Percentiles rank a stretch among this genome's conserved stretches.
These are phyloP conservation scores for Leptura quadrifasciata DNA, from an alignment of 2,888 invertebrate genomes.

Conservation along the genomic window DNA sequence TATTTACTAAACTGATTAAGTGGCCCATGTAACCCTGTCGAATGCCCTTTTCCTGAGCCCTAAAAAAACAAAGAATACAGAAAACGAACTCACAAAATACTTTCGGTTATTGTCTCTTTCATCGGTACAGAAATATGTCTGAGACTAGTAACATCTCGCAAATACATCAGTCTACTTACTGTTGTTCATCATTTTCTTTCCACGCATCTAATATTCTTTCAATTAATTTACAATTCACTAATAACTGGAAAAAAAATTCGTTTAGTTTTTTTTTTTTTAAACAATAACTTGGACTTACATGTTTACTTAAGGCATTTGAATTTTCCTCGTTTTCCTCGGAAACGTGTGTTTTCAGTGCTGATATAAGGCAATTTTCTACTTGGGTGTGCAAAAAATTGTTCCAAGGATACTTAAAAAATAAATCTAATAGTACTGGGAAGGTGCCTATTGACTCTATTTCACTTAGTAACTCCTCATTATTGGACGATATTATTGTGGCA, in stretches of 20 bases:
- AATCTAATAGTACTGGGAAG: conserved; percentile 82
- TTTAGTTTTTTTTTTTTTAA: background rate
- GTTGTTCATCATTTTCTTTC: conserved; percentile 85
- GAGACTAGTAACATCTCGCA: background rate
- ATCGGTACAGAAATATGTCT: background rate
- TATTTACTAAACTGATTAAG: conserved; percentile 78
- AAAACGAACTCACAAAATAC: background rate
- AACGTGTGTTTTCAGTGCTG: conserved; percentile 77
- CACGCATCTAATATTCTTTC: conserved; percentile 88
- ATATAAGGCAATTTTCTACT: conserved; percentile 86
- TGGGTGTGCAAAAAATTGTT: conserved; percentile 97
- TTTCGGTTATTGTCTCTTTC: background rate
- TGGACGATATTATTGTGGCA: conserved; percentile 84
- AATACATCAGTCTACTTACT: conserved; percentile 76
- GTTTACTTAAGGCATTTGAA: conserved; percentile 75
- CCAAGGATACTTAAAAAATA: conserved; percentile 93
- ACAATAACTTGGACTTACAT: conserved; percentile 72
- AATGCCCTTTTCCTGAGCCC: conserved; percentile 75
- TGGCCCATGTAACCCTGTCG: conserved; percentile 82
- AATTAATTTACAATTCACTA: conserved; percentile 85
- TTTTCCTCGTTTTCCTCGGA: conserved; percentile 68
- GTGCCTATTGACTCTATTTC: conserved; percentile 78
- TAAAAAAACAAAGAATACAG: conserved; percentile 64
- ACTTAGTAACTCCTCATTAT: conserved; percentile 82
- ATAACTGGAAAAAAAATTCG: conserved; percentile 67